These are phyloP conservation scores for Cremastinae sp. DNA, from an alignment of 2,888 invertebrate genomes.

Conservation along the genomic window DNA sequence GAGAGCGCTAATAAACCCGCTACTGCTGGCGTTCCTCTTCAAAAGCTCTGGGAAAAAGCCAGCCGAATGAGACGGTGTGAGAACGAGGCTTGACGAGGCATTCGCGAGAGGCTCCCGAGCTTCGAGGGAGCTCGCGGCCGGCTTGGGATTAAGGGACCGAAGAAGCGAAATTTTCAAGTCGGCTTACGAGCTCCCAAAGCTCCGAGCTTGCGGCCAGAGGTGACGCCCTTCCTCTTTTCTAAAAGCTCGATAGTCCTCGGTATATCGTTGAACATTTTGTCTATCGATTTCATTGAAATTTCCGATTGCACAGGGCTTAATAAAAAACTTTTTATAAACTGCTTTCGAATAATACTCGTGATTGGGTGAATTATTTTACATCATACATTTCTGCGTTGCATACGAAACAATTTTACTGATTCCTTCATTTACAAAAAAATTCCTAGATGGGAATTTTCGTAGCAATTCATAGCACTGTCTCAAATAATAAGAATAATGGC, in stretches of 20 bases:
- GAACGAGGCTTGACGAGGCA: slow-evolving; percentile 76
- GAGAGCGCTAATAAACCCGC: slow-evolving; percentile 80
- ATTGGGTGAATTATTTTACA: too few relatives aligned
- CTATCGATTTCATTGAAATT: slow-evolving; percentile 11
- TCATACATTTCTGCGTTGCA: too few relatives aligned
- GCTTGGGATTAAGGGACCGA: slow-evolving; percentile 76
- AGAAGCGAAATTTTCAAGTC: slow-evolving; percentile 62
- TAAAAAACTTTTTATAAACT: too few relatives aligned
- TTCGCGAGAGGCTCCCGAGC: slow-evolving; percentile 75
- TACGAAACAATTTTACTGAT: not conserved
- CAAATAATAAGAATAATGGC: too few relatives aligned
- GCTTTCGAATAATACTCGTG: not conserved
- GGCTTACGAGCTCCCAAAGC: slow-evolving; percentile 62
- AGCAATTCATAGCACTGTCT: too few relatives aligned
- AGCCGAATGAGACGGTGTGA: slow-evolving; percentile 53
- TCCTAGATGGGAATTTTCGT: too few relatives aligned
- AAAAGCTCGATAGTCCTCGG: slow-evolving; percentile 41
- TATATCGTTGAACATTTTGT: slow-evolving; percentile 30
- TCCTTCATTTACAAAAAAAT: not conserved
- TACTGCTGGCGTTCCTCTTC: slow-evolving; percentile 64
- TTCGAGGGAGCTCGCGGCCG: slow-evolving; percentile 61
- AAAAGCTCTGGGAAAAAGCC: slow-evolving; percentile 60
- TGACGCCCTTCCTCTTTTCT: slow-evolving; percentile 41
- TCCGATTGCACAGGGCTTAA: too few relatives aligned
- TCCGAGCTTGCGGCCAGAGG: slow-evolving; percentile 57